Evolutionary conservation across 53 echinoderm and acorn worm genomes (phyloP).

Genomic region (Hippasteria phrygiana): DNA sequence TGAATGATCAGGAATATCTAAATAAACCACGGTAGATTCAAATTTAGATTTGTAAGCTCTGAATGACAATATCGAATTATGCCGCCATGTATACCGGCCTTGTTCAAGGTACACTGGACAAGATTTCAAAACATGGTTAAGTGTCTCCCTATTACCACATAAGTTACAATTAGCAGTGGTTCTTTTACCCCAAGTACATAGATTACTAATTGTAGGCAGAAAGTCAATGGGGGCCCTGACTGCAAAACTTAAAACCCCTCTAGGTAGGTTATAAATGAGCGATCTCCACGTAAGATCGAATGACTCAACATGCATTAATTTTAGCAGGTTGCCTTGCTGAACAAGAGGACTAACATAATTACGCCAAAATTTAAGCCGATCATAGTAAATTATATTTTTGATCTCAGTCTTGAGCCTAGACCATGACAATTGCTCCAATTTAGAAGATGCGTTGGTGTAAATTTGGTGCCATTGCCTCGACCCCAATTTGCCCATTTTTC

Average conservation of each 20-base stretch:
- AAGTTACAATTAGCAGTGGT: conserved; percentile 44
- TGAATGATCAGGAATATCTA: conserved; percentile 16
- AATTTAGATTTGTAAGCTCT: not conserved
- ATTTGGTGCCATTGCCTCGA: too few relatives aligned
- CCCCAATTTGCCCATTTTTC: not conserved
- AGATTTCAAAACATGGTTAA: conserved; percentile 27
- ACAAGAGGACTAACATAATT: conserved; percentile 52
- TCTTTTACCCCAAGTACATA: conserved; percentile 52
- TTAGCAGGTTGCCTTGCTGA: conserved; percentile 47
- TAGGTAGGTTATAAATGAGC: conserved; percentile 50
- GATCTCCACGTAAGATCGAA: conserved; percentile 55
- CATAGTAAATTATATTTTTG: conserved; percentile 31
- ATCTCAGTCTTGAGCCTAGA: conserved; percentile 15
- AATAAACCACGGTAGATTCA: not conserved
- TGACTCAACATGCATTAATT: conserved; percentile 26
- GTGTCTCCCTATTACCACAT: conserved; percentile 50
- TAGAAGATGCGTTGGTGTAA: too few relatives aligned
- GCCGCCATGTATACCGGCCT: conserved; percentile 50
- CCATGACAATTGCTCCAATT: not conserved
- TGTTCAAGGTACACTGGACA: conserved; percentile 37
- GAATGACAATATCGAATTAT: conserved; percentile 23
- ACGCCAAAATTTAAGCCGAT: conserved; percentile 28
- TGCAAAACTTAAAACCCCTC: conserved; percentile 50
- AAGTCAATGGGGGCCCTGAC: conserved; percentile 38
- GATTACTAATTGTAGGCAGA: conserved; percentile 19